Evolutionary conservation across 1,140 invertebrate species (phyloP), one percentile per base, ranked within the genome.

Genomic region (Ips nitidus): DNA sequence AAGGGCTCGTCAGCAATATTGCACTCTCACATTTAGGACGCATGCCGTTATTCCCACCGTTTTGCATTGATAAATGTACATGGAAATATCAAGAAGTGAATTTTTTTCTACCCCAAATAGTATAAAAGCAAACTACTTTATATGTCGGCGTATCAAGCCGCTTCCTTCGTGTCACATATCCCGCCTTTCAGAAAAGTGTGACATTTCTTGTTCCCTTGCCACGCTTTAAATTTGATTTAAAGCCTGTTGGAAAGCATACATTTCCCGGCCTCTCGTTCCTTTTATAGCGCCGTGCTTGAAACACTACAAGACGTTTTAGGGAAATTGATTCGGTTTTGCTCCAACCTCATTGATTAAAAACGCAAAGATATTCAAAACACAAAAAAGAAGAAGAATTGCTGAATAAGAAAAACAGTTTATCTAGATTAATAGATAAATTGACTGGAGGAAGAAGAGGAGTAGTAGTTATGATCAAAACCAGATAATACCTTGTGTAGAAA

Each of bases 131-230:
- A 63, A 63, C 36, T 52, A 63, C 50, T 63, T 52, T 63, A 63
- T 63, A 63, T 63, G 61, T 63, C 61, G 39, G 47, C 61, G 39
- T 63, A 63, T 63, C 45, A 63, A 52, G 61, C 45, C 61, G 43
- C 61, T 63, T 63, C 50, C 58, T 63, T 41, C 61, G 50, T 52
- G 61, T 63, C 61, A 63, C 61, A 63, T 63, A 63, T 63, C 61
- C 6, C 61, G 61, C 61, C 61, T 63, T 52, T 52, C 61, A 63
- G 50, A 63, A 63, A 63, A 52, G 39, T 63, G 61, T 63, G 61
- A 52, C 61, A 63, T 63, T 63, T 63, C 50, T 63, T 52, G 45
- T 41, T 63, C 45, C 47, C 45, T 52, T 38, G 7, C 50, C 41
- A 3, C 50, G 61, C 45, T 63, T 63, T 63, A 52, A 63, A 63